Evolutionary conservation across 2,113 vertebrate genomes (phyloP), one percentile per base, ranked within the genome.

Genomic region (Onychorhynchus coronatus): DNA sequence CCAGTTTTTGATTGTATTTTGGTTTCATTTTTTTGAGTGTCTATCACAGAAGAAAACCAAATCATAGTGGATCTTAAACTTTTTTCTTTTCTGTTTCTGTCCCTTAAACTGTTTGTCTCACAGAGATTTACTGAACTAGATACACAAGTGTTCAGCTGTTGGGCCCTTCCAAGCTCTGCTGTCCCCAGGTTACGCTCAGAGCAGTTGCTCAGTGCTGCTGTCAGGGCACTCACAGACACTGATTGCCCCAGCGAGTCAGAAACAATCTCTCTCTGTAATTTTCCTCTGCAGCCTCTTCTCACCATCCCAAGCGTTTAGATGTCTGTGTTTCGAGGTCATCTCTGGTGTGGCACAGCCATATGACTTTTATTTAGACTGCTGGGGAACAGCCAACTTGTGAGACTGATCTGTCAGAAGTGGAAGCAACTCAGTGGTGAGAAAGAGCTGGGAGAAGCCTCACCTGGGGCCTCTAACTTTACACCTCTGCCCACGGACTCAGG

Each of bases 181-280:
- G 30, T 28, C 47, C n/a, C 61, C 58, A 47, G 6, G 39, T 21
- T 72, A 13, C 8, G 14, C 14, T 46, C 62, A 73, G 72, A 62
- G 66, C 0, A 0, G 33, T 52, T 58, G 23, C 12, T 75, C 50
- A 25, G 0, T 33, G 16, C 35, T 1, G 0, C 58, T 66, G 20
- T 30, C 44, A 19, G 56, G 37, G 21, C 47, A 30, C 46, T 30
- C 39, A 47, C 19, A 59, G 25, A 13, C 44, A 47, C 39, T 2
- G 21, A 10, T 15, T 83, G 47, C 24, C 30, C 42, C 31, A 27
- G 77, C 37, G 12, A 44, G 14, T 41, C 41, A 14, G 33, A 28
- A 68, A 58, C 46, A 6, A 22, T 20, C 61, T 53, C 4, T 31
- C 52, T 41, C 63, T 53, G 23, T 15, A 20, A 31, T 67, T 79